Percentiles rank a stretch among this genome's conserved stretches.
These are phyloP conservation scores for Hesperia comma DNA, from an alignment of 2,888 invertebrate genomes.

Conservation along the genomic window DNA sequence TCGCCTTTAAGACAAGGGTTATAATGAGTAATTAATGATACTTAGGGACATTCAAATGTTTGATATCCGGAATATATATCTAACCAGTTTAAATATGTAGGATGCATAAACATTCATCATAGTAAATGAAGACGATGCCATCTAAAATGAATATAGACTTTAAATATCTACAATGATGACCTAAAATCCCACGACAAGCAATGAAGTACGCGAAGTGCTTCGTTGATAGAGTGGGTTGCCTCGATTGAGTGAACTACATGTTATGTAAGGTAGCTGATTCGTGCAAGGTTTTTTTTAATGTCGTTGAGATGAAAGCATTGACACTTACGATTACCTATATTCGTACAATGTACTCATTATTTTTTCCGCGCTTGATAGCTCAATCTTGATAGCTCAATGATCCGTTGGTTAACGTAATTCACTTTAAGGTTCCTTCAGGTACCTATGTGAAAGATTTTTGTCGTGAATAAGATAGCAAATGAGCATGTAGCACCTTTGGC, in stretches of 20 bases:
- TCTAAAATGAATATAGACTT: constrained; percentile 1
- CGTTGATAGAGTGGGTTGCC: constrained; percentile 45
- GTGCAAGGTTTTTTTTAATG: constrained; percentile 41
- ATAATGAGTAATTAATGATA: too few relatives aligned
- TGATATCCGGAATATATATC: constrained; percentile 19
- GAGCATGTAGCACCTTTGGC: too few relatives aligned
- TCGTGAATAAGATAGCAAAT: too few relatives aligned
- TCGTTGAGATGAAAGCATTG: constrained; percentile 42
- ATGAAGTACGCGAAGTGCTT: neutral
- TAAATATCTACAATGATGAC: neutral
- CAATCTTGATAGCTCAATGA: too few relatives aligned
- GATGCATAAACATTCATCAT: constrained; percentile 32
- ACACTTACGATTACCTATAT: constrained; percentile 9
- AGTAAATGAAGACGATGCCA: constrained; percentile 12
- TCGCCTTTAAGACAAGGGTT: too few relatives aligned
- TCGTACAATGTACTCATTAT: neutral
- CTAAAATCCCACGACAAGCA: neutral
- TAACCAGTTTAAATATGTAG: constrained; percentile 22
- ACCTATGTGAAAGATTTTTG: too few relatives aligned
- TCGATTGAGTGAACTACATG: constrained; percentile 57
- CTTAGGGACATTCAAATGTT: neutral
- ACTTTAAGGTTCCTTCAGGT: too few relatives aligned
- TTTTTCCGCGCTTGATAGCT: too few relatives aligned
- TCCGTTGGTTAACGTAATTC: too few relatives aligned
- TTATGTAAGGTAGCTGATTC: constrained; percentile 47